These are phyloP conservation scores for Drosophila nr. perissopoda DNA, from an alignment of 2,888 invertebrate species.

Conservation along the genomic window DNA sequence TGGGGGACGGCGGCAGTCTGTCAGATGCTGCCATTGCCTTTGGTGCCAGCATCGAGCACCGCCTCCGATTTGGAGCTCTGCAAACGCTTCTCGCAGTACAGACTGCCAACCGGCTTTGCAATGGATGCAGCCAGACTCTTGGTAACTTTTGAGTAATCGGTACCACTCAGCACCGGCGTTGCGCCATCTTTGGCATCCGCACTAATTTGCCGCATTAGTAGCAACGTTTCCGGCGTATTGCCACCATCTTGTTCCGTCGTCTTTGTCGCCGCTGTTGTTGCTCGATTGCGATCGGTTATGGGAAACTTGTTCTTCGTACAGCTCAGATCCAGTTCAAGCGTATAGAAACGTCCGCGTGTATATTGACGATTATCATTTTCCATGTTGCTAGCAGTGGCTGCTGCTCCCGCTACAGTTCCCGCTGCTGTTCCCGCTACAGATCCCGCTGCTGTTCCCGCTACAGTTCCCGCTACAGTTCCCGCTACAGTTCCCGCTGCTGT, in stretches of 20 bases:
- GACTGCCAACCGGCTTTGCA: slow-evolving; percentile 82
- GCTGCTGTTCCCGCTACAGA: slow-evolving; percentile 10
- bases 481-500: slow-evolving; percentile 13
- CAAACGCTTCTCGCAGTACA: slow-evolving; percentile 85
- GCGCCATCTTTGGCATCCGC: background rate
- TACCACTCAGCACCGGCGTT: background rate
- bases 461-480: slow-evolving; percentile 10
- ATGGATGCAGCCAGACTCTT: slow-evolving; percentile 83
- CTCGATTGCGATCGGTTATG: slow-evolving; percentile 84
- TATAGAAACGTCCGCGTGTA: slow-evolving; percentile 83
- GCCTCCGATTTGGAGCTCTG: slow-evolving; percentile 84
- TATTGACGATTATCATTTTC: slow-evolving; percentile 83
- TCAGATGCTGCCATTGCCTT: slow-evolving; percentile 23
- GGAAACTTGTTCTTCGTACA: slow-evolving; percentile 88
- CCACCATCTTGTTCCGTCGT: background rate
- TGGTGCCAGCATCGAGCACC: slow-evolving; percentile 51
- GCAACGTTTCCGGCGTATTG: slow-evolving; percentile 9
- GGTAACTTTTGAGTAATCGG: slow-evolving; percentile 68
- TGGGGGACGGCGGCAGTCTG: background rate
- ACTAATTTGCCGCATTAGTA: slow-evolving; percentile 22
- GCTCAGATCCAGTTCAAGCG: slow-evolving; percentile 86
- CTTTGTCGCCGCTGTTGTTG: slow-evolving; percentile 33
- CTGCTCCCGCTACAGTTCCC: slow-evolving; percentile 1
- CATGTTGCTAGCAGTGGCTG: slow-evolving; percentile 38
- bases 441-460: slow-evolving; percentile 1